Percentiles rank a stretch among this genome's conserved stretches.
phyloP scores from a whole-genome alignment of 2,888 invertebrate species.

The Drosophila austrosaltans region DNA sequence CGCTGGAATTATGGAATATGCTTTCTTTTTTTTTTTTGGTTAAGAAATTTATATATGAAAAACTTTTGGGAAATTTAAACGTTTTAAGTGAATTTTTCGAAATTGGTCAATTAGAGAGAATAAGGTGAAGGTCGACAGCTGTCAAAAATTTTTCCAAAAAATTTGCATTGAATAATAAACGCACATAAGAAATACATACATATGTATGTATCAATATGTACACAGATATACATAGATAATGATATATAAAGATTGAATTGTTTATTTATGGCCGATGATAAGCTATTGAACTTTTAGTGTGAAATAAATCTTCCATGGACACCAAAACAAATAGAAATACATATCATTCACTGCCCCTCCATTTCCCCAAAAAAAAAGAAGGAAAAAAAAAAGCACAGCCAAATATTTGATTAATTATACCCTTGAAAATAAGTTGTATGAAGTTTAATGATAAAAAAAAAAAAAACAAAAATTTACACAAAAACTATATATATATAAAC shows the following conservation, averaged over 20 bases:
- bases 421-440: slow-evolving; percentile 16
- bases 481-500: background rate
- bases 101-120: slow-evolving; percentile 45
- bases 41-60: background rate
- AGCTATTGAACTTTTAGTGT: slow-evolving; percentile 63
- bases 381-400: background rate
- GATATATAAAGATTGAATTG: slow-evolving; percentile 28
- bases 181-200: slow-evolving; percentile 4
- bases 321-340: slow-evolving; percentile 36
- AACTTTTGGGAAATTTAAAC: slow-evolving; percentile 28
- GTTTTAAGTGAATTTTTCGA: slow-evolving; percentile 20
- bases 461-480: background rate
- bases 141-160: slow-evolving; percentile 25
- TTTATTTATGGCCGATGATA: slow-evolving; percentile 46
- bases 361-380: slow-evolving; percentile 17
- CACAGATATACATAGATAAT: slow-evolving; percentile 2
- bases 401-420: slow-evolving; percentile 36
- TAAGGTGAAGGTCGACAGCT: slow-evolving; percentile 48
- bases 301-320: slow-evolving; percentile 69
- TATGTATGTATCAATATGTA: slow-evolving; percentile 22
- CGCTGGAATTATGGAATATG: slow-evolving; percentile 1
- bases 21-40: slow-evolving; percentile 1
- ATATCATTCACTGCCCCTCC: slow-evolving; percentile 6
- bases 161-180: slow-evolving; percentile 13
- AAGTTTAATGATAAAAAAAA: background rate